Conservation (phyloP, 2,113 vertebrate species). For the Meriones unguiculatus region DNA sequence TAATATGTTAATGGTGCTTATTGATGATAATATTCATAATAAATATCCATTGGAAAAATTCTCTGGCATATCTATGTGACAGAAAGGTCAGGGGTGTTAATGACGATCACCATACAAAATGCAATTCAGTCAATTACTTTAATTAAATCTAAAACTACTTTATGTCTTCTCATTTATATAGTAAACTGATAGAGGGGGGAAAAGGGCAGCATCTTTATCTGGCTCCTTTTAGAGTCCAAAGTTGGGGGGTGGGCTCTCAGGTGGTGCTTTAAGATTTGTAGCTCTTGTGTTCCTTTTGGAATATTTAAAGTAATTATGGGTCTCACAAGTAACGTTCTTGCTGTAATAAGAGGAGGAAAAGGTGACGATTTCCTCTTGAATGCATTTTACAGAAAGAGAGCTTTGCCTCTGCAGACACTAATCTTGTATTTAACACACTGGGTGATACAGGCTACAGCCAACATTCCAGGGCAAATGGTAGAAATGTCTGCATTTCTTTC, state of each 20-base stretch:
- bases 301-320: slow-evolving; percentile 84
- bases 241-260: slow-evolving; percentile 61
- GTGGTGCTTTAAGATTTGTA: slow-evolving; percentile 77
- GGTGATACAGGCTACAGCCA: slow-evolving; percentile 82
- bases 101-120: slow-evolving; percentile 92
- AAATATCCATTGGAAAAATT: slow-evolving; percentile 89
- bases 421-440: slow-evolving; percentile 86
- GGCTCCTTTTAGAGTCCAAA: slow-evolving; percentile 76
- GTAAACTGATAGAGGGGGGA: slow-evolving; percentile 86
- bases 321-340: slow-evolving; percentile 81
- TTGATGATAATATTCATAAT: slow-evolving; percentile 92
- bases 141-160: slow-evolving; percentile 92
- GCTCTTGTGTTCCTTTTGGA: slow-evolving; percentile 73
- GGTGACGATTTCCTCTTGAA: slow-evolving; percentile 79
- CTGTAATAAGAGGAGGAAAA: slow-evolving; percentile 70
- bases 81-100: slow-evolving; percentile 92
- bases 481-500: slow-evolving; percentile 86
- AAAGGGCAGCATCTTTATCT: slow-evolving; percentile 82
- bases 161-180: slow-evolving; percentile 92
- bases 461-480: slow-evolving; percentile 84
- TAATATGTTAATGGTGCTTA: slow-evolving; percentile 89
- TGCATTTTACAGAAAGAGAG: slow-evolving; percentile 78
- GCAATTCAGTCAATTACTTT: slow-evolving; percentile 95
- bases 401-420: slow-evolving; percentile 80
- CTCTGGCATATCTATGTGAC: slow-evolving; percentile 88